A percentile compares a stretch with the other conserved stretches of the same genome.
phyloP scores from a whole-genome alignment of 2,888 invertebrate species.

The Drosophila neoperkinsi region DNA sequence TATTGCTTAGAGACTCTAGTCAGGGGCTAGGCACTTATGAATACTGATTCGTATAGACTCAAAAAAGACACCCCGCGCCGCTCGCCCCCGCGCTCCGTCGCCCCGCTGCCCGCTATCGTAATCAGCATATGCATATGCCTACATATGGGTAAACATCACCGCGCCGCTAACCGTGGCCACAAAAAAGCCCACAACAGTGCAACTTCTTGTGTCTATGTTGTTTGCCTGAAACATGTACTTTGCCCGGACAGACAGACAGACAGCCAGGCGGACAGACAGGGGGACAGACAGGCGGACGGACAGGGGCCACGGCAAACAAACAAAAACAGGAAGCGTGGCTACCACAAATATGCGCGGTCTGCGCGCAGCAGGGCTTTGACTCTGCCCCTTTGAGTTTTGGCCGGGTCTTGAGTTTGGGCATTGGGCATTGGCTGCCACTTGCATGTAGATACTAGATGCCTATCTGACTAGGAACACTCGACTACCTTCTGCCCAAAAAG shows the following conservation, averaged over 20 bases:
- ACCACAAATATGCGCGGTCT: constrained; percentile 77
- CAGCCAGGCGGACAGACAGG: background rate
- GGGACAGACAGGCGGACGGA: constrained; percentile 13
- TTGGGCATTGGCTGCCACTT: constrained; percentile 61
- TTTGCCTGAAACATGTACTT: constrained; percentile 44
- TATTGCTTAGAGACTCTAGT: constrained; percentile 37
- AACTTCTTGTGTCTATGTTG: constrained; percentile 77
- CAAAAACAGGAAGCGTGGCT: constrained; percentile 81
- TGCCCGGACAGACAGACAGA: background rate
- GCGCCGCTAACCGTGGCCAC: constrained; percentile 72
- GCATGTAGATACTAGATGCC: constrained; percentile 80
- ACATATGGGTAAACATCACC: constrained; percentile 83
- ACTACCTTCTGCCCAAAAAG: constrained; percentile 48
- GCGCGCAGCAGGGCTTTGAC: constrained; percentile 52
- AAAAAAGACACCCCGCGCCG: constrained; percentile 17
- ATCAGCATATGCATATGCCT: constrained; percentile 81
- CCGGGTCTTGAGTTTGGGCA: constrained; percentile 27
- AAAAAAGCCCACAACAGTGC: constrained; percentile 64
- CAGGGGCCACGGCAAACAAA: constrained; percentile 60
- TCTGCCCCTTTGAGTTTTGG: constrained; percentile 29
- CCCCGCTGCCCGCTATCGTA: constrained; percentile 63
- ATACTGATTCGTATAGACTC: constrained; percentile 37
- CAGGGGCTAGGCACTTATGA: constrained; percentile 18
- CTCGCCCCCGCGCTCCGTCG: constrained; percentile 1
- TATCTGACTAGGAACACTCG: constrained; percentile 65